These are phyloP conservation scores for Nasalis larvatus DNA, from an alignment of 2,113 vertebrate genomes.

Conservation along the genomic window DNA sequence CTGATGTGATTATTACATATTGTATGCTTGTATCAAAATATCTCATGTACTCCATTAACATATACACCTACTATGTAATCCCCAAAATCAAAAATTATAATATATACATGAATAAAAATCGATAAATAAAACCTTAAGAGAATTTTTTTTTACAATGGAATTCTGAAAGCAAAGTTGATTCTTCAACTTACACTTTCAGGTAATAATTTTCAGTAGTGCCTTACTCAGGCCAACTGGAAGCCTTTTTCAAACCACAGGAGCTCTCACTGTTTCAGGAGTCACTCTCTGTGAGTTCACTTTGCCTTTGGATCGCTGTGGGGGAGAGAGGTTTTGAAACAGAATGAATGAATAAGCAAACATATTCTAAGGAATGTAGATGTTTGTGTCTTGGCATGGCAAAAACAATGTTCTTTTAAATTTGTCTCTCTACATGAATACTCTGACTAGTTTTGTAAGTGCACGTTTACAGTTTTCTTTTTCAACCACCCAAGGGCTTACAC, in stretches of 20 bases:
- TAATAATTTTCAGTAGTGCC: conserved; percentile 29
- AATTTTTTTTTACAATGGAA: not conserved
- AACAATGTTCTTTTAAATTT: conserved; percentile 68
- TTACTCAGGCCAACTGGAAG: conserved; percentile 60
- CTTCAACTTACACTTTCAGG: conserved; percentile 32
- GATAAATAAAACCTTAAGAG: not conserved
- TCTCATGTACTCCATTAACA: too few species aligned
- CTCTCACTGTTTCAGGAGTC: conserved; percentile 44
- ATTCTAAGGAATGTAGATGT: conserved; percentile 55
- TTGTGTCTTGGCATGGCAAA: conserved; percentile 62
- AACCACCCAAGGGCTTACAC: conserved; percentile 19
- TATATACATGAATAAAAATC: too few species aligned
- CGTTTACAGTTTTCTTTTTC: conserved; percentile 61
- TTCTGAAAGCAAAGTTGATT: conserved; percentile 7
- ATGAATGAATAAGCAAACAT: conserved; percentile 76
- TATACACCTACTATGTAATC: too few species aligned
- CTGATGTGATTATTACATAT: too few species aligned
- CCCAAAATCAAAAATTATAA: too few species aligned
- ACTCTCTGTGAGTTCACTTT: conserved; percentile 65
- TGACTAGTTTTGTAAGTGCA: conserved; percentile 38
- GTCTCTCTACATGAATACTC: not conserved
- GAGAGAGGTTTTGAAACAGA: conserved; percentile 76
- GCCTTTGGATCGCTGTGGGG: conserved; percentile 63
- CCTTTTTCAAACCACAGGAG: conserved; percentile 61
- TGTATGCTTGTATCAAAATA: too few species aligned